These are phyloP conservation scores for Lepidochrysops patricia DNA, from an alignment of 2,888 invertebrate species.

Conservation along the genomic window DNA sequence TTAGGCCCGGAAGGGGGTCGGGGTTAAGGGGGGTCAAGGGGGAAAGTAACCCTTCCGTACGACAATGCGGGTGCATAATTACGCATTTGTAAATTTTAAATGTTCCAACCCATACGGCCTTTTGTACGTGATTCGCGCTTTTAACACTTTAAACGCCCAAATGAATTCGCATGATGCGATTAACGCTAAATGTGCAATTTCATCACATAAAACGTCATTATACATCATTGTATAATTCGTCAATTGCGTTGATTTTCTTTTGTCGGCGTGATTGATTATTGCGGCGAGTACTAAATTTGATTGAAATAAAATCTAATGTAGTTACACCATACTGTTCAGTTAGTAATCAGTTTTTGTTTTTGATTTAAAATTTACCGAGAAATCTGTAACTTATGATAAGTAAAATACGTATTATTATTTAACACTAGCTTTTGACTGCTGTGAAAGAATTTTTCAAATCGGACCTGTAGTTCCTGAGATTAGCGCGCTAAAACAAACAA, in stretches of 20 bases:
- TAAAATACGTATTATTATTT: no score
- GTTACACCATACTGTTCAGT: not conserved
- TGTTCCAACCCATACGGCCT: conserved; percentile 68
- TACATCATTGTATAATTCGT: conserved; percentile 13
- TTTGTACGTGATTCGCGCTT: conserved; percentile 72
- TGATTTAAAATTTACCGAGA: no score
- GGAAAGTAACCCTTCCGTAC: conserved; percentile 59
- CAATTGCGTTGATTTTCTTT: conserved; percentile 7
- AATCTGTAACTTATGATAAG: no score
- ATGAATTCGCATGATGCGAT: conserved; percentile 57
- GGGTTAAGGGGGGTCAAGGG: conserved; percentile 39
- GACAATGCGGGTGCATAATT: conserved; percentile 75
- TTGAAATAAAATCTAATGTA: not conserved
- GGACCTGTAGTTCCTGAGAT: no score
- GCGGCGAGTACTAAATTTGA: not conserved
- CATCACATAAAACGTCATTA: conserved; percentile 29
- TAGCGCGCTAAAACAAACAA: no score
- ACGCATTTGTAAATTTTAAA: conserved; percentile 75
- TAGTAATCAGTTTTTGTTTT: no score
- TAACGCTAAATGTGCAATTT: conserved; percentile 55
- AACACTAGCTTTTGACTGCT: no score
- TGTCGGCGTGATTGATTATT: not conserved
- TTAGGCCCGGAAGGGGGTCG: conserved; percentile 69
- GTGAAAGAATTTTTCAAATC: no score
- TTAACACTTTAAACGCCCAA: conserved; percentile 55